Evolutionary conservation across 2,888 invertebrate species (phyloP).

Genomic region (Linnaemya vulpina): DNA sequence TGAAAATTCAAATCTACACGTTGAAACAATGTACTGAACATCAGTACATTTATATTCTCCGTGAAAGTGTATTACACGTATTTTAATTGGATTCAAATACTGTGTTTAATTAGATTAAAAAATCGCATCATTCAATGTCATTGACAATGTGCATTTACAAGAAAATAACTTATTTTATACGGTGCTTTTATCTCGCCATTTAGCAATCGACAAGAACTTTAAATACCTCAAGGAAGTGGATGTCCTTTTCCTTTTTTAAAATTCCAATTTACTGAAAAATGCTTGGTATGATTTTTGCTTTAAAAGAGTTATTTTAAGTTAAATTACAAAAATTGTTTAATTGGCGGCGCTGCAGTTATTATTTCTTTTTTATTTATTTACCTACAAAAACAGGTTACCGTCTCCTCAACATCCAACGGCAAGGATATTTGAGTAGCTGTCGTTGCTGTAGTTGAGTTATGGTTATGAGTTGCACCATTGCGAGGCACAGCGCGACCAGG

Average conservation of each 20-base stretch:
- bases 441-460: slow-evolving; percentile 56
- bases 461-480: slow-evolving; percentile 63
- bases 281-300: neutral
- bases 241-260: neutral
- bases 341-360: neutral
- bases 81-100: slow-evolving; percentile 18
- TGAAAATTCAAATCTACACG: too few species aligned
- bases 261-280: slow-evolving; percentile 9
- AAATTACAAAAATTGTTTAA: neutral
- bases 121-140: neutral
- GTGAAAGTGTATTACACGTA: neutral
- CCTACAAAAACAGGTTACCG: slow-evolving; percentile 93
- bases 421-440: slow-evolving; percentile 82
- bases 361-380: slow-evolving; percentile 80
- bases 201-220: neutral
- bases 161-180: neutral
- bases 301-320: neutral
- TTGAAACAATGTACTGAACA: neutral
- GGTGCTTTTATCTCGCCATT: neutral
- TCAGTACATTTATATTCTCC: neutral
- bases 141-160: neutral
- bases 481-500: slow-evolving; percentile 78
- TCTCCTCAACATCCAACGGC: slow-evolving; percentile 87
- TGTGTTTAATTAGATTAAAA: slow-evolving; percentile 26
- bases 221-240: slow-evolving; percentile 2